A percentile compares a stretch with the other conserved stretches of the same genome.
Conservation (phyloP, 35 echinoderm and acorn worm species). For the Patiria miniata region DNA sequence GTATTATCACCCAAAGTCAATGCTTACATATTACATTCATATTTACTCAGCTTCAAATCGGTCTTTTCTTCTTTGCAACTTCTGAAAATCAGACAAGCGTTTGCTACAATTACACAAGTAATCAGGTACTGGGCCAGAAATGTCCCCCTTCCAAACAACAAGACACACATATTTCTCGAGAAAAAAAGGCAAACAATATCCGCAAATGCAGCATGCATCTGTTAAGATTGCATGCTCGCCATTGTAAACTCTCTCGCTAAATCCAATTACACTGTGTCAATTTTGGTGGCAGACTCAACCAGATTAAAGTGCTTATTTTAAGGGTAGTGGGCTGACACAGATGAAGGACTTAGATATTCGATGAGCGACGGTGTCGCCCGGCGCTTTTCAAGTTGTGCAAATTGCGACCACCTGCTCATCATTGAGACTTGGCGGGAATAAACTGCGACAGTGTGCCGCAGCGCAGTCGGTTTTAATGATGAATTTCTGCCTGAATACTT, state of each 20-base stretch:
- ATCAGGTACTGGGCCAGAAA: no score
- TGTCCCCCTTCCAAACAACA: not conserved
- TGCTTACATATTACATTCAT: no score
- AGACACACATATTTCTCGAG: no score
- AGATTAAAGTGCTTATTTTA: not conserved
- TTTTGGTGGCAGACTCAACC: not conserved
- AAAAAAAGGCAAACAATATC: not conserved
- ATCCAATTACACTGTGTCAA: slow-evolving; percentile 31
- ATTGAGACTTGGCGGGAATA: not conserved
- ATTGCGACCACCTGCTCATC: not conserved
- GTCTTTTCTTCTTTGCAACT: no score
- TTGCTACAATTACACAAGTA: no score
- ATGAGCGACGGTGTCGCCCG: not conserved
- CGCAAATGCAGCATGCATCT: not conserved
- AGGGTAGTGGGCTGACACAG: not conserved
- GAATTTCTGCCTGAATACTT: no score
- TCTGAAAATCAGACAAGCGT: no score
- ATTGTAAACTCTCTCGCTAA: not conserved
- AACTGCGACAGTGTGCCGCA: not conserved
- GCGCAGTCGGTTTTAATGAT: no score
- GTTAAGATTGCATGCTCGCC: not conserved
- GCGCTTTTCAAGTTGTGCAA: not conserved
- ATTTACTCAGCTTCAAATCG: no score
- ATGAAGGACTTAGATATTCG: not conserved
- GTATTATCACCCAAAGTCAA: no score